Conservation (phyloP, 2,113 vertebrate genomes). For the Erythrocercus mccallii region DNA sequence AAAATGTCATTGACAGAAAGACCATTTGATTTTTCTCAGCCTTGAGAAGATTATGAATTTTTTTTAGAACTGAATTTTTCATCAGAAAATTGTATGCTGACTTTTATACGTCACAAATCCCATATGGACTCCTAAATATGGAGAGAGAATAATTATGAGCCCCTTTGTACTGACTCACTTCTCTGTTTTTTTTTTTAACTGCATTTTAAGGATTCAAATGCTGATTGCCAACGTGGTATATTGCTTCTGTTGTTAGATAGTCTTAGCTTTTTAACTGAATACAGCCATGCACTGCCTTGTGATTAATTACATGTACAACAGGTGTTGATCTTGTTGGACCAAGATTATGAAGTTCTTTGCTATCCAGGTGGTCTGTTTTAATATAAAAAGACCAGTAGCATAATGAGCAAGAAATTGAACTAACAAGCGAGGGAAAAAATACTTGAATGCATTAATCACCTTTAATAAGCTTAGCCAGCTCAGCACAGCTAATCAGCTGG, state of each 20-base stretch:
- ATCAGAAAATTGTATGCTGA: slow-evolving; percentile 56
- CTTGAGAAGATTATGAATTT: slow-evolving; percentile 13
- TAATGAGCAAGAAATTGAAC: slow-evolving; percentile 63
- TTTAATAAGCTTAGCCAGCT: slow-evolving; percentile 63
- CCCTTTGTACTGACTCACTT: slow-evolving; percentile 65
- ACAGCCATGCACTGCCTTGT: slow-evolving; percentile 9
- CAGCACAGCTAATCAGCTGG: slow-evolving; percentile 30
- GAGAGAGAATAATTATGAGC: slow-evolving; percentile 64
- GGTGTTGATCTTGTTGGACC: slow-evolving; percentile 65
- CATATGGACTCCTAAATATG: slow-evolving; percentile 62
- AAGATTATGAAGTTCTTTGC: slow-evolving; percentile 61
- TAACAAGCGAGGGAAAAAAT: slow-evolving; percentile 7
- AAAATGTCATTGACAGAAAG: slow-evolving; percentile 42
- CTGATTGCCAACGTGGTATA: slow-evolving; percentile 27
- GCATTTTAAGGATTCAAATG: slow-evolving; percentile 40
- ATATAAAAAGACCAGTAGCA: slow-evolving; percentile 66
- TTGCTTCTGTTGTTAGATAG: slow-evolving; percentile 55
- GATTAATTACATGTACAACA: slow-evolving; percentile 65
- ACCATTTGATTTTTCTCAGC: slow-evolving; percentile 43
- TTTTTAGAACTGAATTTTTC: slow-evolving; percentile 53
- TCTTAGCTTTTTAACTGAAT: slow-evolving; percentile 48
- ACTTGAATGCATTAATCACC: slow-evolving; percentile 66
- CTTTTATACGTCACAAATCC: slow-evolving; percentile 65
- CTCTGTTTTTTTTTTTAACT: slow-evolving; percentile 33
- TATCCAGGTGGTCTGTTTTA: slow-evolving; percentile 69